These are phyloP conservation scores for Neelides sp. DNA, from an alignment of 1,140 invertebrate species.

Conservation along the genomic window DNA sequence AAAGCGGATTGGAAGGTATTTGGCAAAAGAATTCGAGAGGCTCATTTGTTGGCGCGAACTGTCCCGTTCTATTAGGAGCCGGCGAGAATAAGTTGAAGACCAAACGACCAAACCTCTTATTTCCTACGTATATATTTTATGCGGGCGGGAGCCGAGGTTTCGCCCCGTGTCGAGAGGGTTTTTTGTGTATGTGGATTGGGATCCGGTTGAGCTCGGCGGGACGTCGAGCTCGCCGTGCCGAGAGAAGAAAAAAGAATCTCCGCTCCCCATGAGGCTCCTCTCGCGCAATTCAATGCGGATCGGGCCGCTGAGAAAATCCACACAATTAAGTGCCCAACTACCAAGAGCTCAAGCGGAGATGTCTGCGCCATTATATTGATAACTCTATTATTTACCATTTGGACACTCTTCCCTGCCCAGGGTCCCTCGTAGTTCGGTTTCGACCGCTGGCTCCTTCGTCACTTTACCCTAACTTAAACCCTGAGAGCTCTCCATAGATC, in stretches of 20 bases:
- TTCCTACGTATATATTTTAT: too few species aligned
- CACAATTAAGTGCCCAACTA: conserved; percentile 29
- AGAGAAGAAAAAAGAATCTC: conserved; percentile 17
- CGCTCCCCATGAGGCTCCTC: not conserved
- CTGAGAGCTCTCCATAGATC: too few species aligned
- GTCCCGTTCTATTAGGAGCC: too few species aligned
- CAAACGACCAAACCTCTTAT: too few species aligned
- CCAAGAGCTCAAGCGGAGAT: conserved; percentile 24
- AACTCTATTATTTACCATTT: conserved; percentile 24
- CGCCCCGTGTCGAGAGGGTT: too few species aligned
- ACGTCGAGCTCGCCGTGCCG: conserved; percentile 12
- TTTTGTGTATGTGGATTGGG: too few species aligned
- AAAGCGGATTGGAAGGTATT: too few species aligned
- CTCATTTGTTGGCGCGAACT: too few species aligned
- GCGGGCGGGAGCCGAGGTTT: too few species aligned
- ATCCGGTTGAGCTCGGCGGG: conserved; percentile 21
- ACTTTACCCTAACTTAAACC: conserved; percentile 14
- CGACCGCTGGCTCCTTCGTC: conserved; percentile 16
- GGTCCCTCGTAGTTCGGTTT: not conserved
- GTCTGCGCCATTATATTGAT: conserved; percentile 29
- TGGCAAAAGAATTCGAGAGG: too few species aligned
- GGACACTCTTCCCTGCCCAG: not conserved
- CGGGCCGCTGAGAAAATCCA: conserved; percentile 23
- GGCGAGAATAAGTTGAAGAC: too few species aligned
- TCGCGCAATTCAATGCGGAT: conserved; percentile 1